Conservation (phyloP, 2,113 vertebrate genomes). For the Cryptomyrus ogoouensis region DNA sequence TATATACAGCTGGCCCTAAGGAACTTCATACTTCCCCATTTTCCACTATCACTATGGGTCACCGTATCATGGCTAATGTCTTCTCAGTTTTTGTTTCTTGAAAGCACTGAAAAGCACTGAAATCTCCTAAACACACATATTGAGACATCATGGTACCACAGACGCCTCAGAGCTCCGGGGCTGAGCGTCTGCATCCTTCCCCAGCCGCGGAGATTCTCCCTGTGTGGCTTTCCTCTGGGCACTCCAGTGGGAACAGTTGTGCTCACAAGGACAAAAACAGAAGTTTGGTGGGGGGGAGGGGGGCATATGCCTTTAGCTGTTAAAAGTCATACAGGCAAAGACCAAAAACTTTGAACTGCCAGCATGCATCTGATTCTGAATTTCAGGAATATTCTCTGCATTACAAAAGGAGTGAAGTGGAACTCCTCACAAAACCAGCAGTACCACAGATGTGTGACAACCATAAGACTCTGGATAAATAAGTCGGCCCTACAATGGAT, state of each 20-base stretch:
- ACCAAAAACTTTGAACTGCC: background rate
- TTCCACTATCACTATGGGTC: background rate
- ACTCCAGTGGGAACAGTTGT: background rate
- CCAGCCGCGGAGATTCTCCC: background rate
- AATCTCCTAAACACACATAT: background rate
- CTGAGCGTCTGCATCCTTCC: background rate
- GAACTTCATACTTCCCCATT: background rate
- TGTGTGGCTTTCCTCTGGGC: background rate
- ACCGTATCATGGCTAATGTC: background rate
- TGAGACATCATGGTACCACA: background rate
- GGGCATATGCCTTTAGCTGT: background rate
- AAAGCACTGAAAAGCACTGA: background rate
- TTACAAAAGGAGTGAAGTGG: background rate
- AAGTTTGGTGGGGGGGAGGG: background rate
- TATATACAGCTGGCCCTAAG: background rate
- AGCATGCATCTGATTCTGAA: background rate
- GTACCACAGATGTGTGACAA: background rate
- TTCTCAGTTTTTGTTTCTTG: background rate
- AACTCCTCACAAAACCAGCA: background rate
- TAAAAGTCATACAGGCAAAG: background rate
- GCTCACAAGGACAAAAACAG: background rate
- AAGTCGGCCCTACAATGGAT: background rate
- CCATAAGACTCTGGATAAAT: background rate
- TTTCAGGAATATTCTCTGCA: background rate
- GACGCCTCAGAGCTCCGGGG: background rate